Base-by-base conservation (phyloP, 2,797 vertebrate species). In the Jordanella pulchra region DNA sequence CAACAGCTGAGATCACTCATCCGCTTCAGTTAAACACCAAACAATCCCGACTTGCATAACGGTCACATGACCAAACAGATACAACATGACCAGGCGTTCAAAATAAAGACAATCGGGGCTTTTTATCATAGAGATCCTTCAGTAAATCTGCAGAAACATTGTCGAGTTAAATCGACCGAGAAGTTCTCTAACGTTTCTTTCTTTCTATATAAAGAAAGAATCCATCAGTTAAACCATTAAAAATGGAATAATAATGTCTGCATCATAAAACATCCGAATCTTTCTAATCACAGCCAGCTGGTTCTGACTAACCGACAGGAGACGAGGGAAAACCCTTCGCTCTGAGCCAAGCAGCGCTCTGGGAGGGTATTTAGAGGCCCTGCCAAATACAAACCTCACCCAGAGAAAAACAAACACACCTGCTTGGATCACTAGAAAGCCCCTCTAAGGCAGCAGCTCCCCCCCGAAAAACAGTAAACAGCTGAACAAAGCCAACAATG, bases 401-500 rank as follows among this genome's bases (percentile, higher is more conserved):
- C 30, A 54, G 35, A 77, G 66, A 66, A n/a, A 72, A 68, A 63
- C 42, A 42, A 68, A 67, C 64, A 70, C 70, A 86, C 76, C 85
- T 88, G 86, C 68, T 71, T 73, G 3, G 4, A 81, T n/a, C 44
- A 42, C 67, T 28, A 77, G 70, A 77, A 84, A 79, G n/a, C 67
- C 79, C 77, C 80, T 23, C 21, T 3, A 71, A 81, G 77, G 54
- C 4, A 0, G 30, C 42, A 4, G 63, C 78, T 70, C 72, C 69
- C 51, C 47, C 65, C 66, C 25, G n/a, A 73, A 82, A 83, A 82
- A 83, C 47, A 72, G 21, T 77, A 82, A 77, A 82, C 83, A 70
- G 61, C 78, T 39, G 56, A 78, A 86, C 86, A 86, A 81, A 81
- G 77, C 50, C 67, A 44, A 85, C 80, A 89, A 86, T 84, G 72